phyloP scores from a whole-genome alignment of 2,113 vertebrate genomes.

The Oryctolagus cuniculus region mOryCun1.1 NC_091438.1:36222501-36223000 shows the following conservation, averaged over 20 bases:
- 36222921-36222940: slow-evolving; percentile 1
- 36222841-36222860: neutral
- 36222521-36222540: slow-evolving; percentile 39
- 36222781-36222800: slow-evolving; percentile 43
- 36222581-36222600: slow-evolving; percentile 1
- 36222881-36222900: slow-evolving; percentile 32
- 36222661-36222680: slow-evolving; percentile 53
- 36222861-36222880: slow-evolving; percentile 44
- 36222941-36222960: slow-evolving; percentile 57
- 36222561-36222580: neutral
- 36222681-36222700: slow-evolving; percentile 64
- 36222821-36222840: slow-evolving; percentile 11
- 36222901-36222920: neutral
- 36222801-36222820: neutral
- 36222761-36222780: neutral
- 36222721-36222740: neutral
- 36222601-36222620: slow-evolving; percentile 15
- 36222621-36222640: slow-evolving; percentile 20
- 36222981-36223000: neutral
- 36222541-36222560: slow-evolving; percentile 61
- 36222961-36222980: neutral
- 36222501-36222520: slow-evolving; percentile 15
- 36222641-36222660: slow-evolving; percentile 3
- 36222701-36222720: slow-evolving; percentile 23
- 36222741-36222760: slow-evolving; percentile 38